Evolutionary conservation across 2,797 vertebrate genomes (phyloP).

Genomic region (Diplodus sargus): DNA sequence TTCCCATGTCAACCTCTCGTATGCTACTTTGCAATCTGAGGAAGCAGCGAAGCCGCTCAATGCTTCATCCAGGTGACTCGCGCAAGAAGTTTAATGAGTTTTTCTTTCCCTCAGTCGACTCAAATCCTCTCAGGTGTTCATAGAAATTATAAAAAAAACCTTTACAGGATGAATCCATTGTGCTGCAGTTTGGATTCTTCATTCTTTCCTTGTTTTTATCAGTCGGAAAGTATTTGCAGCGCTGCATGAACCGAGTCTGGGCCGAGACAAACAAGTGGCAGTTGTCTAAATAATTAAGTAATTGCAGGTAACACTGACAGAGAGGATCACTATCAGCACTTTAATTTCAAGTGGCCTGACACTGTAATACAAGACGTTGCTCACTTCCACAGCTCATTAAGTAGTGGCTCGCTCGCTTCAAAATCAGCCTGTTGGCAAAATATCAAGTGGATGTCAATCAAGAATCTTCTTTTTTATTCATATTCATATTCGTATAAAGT

Average conservation of each 20-base stretch:
- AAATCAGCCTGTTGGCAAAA: neutral
- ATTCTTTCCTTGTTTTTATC: slow-evolving; percentile 1
- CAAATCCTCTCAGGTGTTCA: slow-evolving; percentile 58
- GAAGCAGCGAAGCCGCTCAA: slow-evolving; percentile 24
- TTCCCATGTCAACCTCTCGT: slow-evolving; percentile 27
- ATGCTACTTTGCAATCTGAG: slow-evolving; percentile 31
- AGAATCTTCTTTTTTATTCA: too few relatives aligned
- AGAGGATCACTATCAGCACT: neutral
- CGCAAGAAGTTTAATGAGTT: slow-evolving; percentile 44
- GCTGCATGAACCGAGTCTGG: neutral
- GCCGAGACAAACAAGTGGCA: neutral
- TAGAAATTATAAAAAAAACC: slow-evolving; percentile 11
- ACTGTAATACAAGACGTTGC: neutral
- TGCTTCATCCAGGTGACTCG: slow-evolving; percentile 37
- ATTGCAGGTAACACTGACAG: neutral
- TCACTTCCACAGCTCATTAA: too few relatives aligned
- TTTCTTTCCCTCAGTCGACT: slow-evolving; percentile 26
- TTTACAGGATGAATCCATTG: slow-evolving; percentile 19
- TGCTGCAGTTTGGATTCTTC: slow-evolving; percentile 4
- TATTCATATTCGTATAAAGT: too few relatives aligned
- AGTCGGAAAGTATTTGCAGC: neutral
- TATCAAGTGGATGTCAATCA: too few relatives aligned
- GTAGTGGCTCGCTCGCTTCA: neutral
- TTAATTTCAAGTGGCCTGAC: neutral
- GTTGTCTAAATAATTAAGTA: neutral